Evolutionary conservation across 2,797 vertebrate genomes (phyloP).

Genomic region (Siniperca undulata): DNA sequence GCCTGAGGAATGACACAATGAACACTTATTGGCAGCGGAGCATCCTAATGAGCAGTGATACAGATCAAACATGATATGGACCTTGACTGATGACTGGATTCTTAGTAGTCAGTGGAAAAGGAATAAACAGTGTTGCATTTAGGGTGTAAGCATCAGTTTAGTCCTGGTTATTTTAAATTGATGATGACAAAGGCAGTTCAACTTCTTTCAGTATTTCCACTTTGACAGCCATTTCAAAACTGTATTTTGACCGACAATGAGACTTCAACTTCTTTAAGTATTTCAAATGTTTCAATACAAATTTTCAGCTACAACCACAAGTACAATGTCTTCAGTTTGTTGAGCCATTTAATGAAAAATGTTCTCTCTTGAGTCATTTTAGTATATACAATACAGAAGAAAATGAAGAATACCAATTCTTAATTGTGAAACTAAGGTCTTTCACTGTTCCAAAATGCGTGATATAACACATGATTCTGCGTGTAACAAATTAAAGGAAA

Average conservation of each 20-base stretch:
- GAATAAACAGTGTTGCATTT: background rate
- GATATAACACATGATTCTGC: background rate
- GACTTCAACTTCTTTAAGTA: background rate
- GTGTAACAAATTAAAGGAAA: background rate
- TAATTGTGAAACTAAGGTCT: background rate
- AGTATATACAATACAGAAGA: too few relatives aligned
- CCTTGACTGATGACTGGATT: slow-evolving; percentile 44
- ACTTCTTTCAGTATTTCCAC: background rate
- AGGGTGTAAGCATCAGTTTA: background rate
- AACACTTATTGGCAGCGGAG: slow-evolving; percentile 17
- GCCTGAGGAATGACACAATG: slow-evolving; percentile 28
- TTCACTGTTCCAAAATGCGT: background rate
- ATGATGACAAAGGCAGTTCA: background rate
- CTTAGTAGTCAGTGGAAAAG: slow-evolving; percentile 4
- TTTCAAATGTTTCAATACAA: background rate
- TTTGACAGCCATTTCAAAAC: background rate
- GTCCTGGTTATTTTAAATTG: background rate
- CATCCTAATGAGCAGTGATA: slow-evolving; percentile 47
- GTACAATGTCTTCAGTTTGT: background rate
- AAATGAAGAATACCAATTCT: too few relatives aligned
- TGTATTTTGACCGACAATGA: too few relatives aligned
- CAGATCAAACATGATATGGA: slow-evolving; percentile 39
- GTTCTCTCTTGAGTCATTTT: background rate
- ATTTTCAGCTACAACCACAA: background rate
- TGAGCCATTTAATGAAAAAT: too few relatives aligned